Conservation (phyloP, 2,113 vertebrate species). For the Cyanistes caeruleus region DNA sequence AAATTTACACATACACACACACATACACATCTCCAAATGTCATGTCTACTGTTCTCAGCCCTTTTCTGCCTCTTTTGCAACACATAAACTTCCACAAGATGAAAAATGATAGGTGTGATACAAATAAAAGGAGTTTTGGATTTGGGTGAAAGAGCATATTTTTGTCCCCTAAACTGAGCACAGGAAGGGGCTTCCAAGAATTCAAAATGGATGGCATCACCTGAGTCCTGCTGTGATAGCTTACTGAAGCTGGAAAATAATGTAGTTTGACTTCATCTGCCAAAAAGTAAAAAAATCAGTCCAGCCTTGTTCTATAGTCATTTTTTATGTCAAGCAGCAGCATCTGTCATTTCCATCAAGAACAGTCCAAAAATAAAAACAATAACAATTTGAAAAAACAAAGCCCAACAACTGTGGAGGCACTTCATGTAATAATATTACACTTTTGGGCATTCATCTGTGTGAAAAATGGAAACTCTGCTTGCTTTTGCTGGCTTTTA, state of each 20-base stretch:
- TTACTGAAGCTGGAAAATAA: slow-evolving; percentile 14
- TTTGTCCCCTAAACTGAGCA: neutral
- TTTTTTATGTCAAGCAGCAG: neutral
- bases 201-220: neutral
- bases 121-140: slow-evolving; percentile 14
- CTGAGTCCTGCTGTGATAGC: neutral
- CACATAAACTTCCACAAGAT: slow-evolving; percentile 28
- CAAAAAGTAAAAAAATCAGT: neutral
- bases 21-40: neutral
- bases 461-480: neutral
- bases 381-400: neutral
- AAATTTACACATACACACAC: neutral
- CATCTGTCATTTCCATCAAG: neutral
- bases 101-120: slow-evolving; percentile 9
- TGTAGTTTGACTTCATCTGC: neutral
- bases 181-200: neutral
- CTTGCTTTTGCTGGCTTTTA: neutral
- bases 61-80: neutral
- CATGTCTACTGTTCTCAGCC: neutral
- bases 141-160: slow-evolving; percentile 11
- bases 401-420: fast-evolving
- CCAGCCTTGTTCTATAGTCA: neutral
- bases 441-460: neutral
- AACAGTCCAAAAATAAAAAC: neutral
- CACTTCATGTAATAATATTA: neutral